Evolutionary conservation across 2,888 invertebrate genomes (phyloP), one percentile per base, ranked within the genome.

Genomic region (Dromius quadrimaculatus): DNA sequence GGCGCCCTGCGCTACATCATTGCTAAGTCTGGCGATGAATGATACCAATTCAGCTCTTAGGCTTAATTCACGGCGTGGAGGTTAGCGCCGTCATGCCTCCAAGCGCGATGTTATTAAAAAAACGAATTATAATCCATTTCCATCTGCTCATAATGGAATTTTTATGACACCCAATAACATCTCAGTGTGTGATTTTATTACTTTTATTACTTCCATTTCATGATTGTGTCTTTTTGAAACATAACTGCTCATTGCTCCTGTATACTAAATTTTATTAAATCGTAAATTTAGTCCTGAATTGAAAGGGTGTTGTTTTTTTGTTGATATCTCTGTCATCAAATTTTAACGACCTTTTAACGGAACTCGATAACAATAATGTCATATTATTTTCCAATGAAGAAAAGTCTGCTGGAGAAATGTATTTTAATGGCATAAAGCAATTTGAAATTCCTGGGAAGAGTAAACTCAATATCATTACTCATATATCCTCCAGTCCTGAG

Each of bases 11-110:
- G n/a, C n/a, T n/a, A n/a, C n/a, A n/a, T n/a, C n/a, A n/a, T 11
- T 6, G 22, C n/a, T n/a, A n/a, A n/a, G n/a, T n/a, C n/a, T n/a
- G n/a, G n/a, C n/a, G n/a, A n/a, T n/a, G n/a, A n/a, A n/a, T n/a
- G n/a, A n/a, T n/a, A n/a, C n/a, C 69, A 69, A 61, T 69, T 69
- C 61, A 61, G 34, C 47, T 45, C 45, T 69, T 61, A 47, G 69
- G 65, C 47, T 59, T 61, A 45, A 45, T 69, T 69, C 45, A 43
- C 45, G 45, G 13, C 47, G 23, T 20, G 43, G 15, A 69, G 19
- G 69, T 69, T 69, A 69, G 45, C 47, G 69, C 6, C 11, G 47
- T 32, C 59, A 43, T 61, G 68, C 45, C 19, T 17, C 23, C 45
- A 43, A 15, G 34, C 5, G 17, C 6, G 50, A 34, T 50, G 32